Evolutionary conservation across 2,888 invertebrate genomes (phyloP).

Genomic region (Aleiodes leptofemur): DNA sequence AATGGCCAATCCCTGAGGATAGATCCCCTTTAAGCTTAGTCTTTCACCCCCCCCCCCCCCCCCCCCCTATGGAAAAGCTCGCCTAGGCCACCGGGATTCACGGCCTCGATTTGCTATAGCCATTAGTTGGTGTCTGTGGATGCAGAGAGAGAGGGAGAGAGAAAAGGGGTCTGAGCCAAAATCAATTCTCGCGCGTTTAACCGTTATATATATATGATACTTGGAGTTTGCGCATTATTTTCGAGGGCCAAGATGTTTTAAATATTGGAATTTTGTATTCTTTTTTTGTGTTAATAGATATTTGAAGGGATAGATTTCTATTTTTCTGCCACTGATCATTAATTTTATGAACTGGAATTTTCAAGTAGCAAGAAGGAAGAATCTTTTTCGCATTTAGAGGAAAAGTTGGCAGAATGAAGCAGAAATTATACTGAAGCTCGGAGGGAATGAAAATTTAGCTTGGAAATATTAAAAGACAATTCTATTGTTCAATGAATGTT

Average conservation of each 20-base stretch:
- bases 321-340: background rate
- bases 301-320: background rate
- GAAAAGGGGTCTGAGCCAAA: slow-evolving; percentile 53
- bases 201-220: slow-evolving; percentile 34
- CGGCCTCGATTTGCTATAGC: slow-evolving; percentile 51
- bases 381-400: background rate
- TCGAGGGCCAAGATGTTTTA: slow-evolving; percentile 1
- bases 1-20: slow-evolving; percentile 40
- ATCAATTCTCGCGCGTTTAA: slow-evolving; percentile 52
- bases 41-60: background rate
- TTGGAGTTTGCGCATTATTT: slow-evolving; percentile 20
- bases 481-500: too few relatives aligned
- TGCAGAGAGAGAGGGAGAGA: slow-evolving; percentile 42
- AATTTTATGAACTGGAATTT: background rate
- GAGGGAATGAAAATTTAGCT: too few relatives aligned
- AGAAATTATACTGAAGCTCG: too few relatives aligned
- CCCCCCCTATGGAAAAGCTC: slow-evolving; percentile 4
- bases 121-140: slow-evolving; percentile 45
- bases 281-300: background rate
- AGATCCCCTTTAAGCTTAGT: slow-evolving; percentile 53
- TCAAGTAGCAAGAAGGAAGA: slow-evolving; percentile 17
- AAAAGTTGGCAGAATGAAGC: too few relatives aligned
- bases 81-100: slow-evolving; percentile 54
- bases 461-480: too few relatives aligned
- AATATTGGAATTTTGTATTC: slow-evolving; percentile 2